These are phyloP conservation scores for Vulpes lagopus DNA, from an alignment of 2,113 vertebrate species.

Conservation along the genomic window DNA sequence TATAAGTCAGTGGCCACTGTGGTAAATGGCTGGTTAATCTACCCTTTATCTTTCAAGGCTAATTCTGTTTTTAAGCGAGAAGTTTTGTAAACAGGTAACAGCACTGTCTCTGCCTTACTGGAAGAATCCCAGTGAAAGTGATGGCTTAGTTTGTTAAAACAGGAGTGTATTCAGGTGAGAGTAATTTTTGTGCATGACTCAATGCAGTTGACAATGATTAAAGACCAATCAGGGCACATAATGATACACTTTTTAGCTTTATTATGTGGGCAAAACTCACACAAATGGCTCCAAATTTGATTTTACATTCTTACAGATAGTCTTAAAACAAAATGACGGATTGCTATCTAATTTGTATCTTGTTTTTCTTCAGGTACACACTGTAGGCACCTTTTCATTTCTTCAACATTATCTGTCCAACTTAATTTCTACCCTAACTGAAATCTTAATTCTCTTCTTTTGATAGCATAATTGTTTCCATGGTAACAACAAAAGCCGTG, in stretches of 20 bases:
- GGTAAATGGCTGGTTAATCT: conserved; percentile 46
- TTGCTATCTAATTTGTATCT: conserved; percentile 8
- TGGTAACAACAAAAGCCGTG: conserved; percentile 66
- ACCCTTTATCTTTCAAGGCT: conserved; percentile 56
- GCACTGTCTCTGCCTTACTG: background rate
- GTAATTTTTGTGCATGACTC: background rate
- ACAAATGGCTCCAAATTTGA: background rate
- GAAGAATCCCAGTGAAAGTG: background rate
- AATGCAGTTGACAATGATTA: background rate
- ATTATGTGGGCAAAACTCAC: background rate
- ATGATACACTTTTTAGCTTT: background rate
- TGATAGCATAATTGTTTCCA: conserved; percentile 68
- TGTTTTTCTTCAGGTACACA: conserved; percentile 62
- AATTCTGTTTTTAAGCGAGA: conserved; percentile 35
- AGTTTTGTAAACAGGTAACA: conserved; percentile 56
- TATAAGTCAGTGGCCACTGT: conserved; percentile 3
- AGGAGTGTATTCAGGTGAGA: background rate
- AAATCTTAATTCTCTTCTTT: conserved; percentile 69
- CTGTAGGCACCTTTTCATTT: background rate
- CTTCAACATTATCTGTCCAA: conserved; percentile 47
- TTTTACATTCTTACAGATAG: background rate
- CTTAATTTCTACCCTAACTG: conserved; percentile 55
- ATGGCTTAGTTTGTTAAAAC: background rate
- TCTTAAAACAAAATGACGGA: conserved; percentile 52
- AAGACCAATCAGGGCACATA: conserved; percentile 1